Evolutionary conservation across 2,888 invertebrate species (phyloP).

Genomic region (Crepidodera aurea): DNA sequence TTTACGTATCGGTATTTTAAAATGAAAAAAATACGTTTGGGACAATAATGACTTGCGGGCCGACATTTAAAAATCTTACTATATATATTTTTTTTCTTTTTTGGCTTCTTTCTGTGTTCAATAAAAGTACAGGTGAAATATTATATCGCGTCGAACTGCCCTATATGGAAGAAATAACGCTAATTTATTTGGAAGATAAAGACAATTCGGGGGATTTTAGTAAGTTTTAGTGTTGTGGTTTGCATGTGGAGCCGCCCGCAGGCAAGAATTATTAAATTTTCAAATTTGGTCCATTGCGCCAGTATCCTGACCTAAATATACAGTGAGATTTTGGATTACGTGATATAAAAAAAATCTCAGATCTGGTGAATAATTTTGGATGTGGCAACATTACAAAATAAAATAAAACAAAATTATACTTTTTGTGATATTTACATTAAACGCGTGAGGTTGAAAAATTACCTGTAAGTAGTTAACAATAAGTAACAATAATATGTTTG

Average conservation of each 20-base stretch:
- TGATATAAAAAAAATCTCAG: too few species aligned
- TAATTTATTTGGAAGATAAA: constrained; percentile 92
- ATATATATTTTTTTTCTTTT: constrained; percentile 61
- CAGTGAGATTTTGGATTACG: background rate
- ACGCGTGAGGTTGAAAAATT: too few species aligned
- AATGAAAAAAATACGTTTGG: background rate
- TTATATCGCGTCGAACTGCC: constrained; percentile 93
- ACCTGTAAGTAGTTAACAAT: too few species aligned
- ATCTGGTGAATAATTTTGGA: too few species aligned
- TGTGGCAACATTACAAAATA: too few species aligned
- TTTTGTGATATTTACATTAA: too few species aligned
- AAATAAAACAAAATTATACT: too few species aligned
- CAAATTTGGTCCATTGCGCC: background rate
- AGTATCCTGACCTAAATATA: background rate
- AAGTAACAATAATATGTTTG: too few species aligned
- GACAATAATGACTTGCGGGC: background rate
- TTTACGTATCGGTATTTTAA: background rate
- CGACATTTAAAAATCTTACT: constrained; percentile 48
- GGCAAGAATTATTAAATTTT: constrained; percentile 38
- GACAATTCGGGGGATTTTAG: constrained; percentile 66
- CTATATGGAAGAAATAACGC: constrained; percentile 92
- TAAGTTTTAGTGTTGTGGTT: constrained; percentile 74
- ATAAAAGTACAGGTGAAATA: constrained; percentile 78
- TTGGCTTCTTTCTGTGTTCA: constrained; percentile 64
- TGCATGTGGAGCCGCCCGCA: constrained; percentile 59